Evolutionary conservation across 2,888 invertebrate species (phyloP).

Genomic region (Epirrhoe tristata): DNA sequence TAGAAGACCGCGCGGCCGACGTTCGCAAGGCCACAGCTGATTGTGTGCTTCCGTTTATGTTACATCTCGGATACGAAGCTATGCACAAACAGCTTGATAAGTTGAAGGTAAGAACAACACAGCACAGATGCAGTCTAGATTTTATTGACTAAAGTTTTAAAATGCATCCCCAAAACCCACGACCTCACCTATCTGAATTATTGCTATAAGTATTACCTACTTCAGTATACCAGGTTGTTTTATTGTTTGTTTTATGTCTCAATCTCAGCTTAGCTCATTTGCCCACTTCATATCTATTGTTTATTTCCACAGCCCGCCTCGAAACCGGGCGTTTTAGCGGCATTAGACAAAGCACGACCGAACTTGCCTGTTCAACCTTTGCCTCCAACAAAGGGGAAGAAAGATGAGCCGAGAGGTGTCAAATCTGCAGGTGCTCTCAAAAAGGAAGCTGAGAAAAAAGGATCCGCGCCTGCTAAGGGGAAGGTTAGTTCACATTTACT

Average conservation of each 20-base stretch:
- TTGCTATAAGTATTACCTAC: no score
- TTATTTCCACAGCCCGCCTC: constrained; percentile 86
- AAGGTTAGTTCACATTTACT: constrained; percentile 67
- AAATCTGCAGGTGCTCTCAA: constrained; percentile 85
- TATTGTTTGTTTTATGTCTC: no score
- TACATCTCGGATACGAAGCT: constrained; percentile 93
- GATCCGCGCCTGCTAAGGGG: constrained; percentile 78
- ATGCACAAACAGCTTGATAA: constrained; percentile 92
- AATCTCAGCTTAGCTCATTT: no score
- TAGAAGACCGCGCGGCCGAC: constrained; percentile 96
- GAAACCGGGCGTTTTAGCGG: constrained; percentile 90
- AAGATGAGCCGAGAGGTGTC: constrained; percentile 86
- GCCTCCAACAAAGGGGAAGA: constrained; percentile 85
- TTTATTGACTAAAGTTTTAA: no score
- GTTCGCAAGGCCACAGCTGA: constrained; percentile 96
- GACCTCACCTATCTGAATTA: no score
- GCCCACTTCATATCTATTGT: neutral
- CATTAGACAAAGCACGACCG: constrained; percentile 93
- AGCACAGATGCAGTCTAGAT: no score
- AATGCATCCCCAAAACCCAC: no score
- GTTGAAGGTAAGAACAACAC: constrained; percentile 88
- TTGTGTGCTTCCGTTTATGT: constrained; percentile 96
- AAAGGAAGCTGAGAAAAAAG: constrained; percentile 81
- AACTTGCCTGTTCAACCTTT: constrained; percentile 93
- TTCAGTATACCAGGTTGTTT: no score